Evolutionary conservation across 2,113 vertebrate species (phyloP), one percentile per base, ranked within the genome.

Genomic region (Cheirogaleus medius): DNA sequence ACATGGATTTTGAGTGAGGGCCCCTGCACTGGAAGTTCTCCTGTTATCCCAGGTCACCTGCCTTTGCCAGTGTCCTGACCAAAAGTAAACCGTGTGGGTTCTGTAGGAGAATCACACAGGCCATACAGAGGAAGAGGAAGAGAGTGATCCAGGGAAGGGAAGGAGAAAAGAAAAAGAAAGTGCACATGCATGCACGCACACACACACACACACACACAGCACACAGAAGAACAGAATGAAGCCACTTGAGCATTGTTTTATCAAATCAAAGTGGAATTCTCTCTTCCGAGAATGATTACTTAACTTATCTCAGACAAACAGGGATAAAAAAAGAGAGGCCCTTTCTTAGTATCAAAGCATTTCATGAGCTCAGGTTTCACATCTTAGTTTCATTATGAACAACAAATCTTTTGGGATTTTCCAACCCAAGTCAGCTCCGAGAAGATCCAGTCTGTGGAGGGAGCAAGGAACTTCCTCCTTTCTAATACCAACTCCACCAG

Each of bases 381-480:
- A 71, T 91, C 74, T 90, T 81, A 82, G 34, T 97, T 93, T 97
- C 86, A 80, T 80, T 74, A 87, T 89, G 93, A 98, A 94, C 78
- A 89, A 83, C 29, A 96, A 90, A 88, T 23, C 58, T 92, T 29
- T 78, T 77, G 95, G 95, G 93, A 90, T 96, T 97, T 97, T 96
- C 93, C 91, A 91, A 87, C 15, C 1, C 11, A 52, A 88, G 25
- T 60, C 39, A 81, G 15, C n/a, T 64, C 56, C 37, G 52, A 64
- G 25, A 86, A 71, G 44, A 81, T 58, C 5, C 54, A 74, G 32
- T 80, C 52, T 87, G 60, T 44, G n/a, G 63, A 88, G 32, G 88
- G 11, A 85, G 42, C 69, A 89, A 86, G 25, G 18, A 85, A 88
- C 85, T 96, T 97, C 96, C 96, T 93, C 74, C 54, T 94, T 92